Percentiles rank a stretch among this genome's conserved stretches.
These are phyloP conservation scores for Andrena bucephala DNA, from an alignment of 2,888 invertebrate species.

Conservation along the genomic window DNA sequence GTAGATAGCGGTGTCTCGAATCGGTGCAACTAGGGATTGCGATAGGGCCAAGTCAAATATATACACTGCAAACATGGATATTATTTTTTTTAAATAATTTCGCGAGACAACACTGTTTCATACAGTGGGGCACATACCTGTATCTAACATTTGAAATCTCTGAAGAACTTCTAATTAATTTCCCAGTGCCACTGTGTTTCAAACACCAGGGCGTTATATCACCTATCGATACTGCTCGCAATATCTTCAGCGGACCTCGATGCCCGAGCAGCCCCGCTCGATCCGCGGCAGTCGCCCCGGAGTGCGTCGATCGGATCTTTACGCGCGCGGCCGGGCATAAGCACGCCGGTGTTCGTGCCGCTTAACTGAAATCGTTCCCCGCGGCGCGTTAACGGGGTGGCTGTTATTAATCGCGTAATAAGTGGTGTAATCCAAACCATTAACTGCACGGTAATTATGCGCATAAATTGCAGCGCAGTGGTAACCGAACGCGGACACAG, in stretches of 20 bases:
- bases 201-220: neutral
- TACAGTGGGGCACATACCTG: too few relatives aligned
- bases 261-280: neutral
- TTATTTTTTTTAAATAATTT: neutral
- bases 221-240: neutral
- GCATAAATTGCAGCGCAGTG: conserved; percentile 48
- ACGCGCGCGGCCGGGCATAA: neutral
- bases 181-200: too few relatives aligned
- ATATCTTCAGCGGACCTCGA: neutral
- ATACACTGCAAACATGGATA: neutral
- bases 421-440: conserved; percentile 56
- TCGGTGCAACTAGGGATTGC: neutral
- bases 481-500: conserved; percentile 23
- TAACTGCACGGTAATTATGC: conserved; percentile 52
- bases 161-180: too few relatives aligned
- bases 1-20: neutral
- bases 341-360: neutral
- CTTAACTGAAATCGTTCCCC: conserved; percentile 25
- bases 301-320: neutral
- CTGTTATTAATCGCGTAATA: conserved; percentile 55
- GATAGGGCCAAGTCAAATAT: neutral
- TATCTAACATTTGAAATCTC: too few relatives aligned
- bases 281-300: conserved; percentile 2
- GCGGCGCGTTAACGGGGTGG: conserved; percentile 36
- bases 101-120: too few relatives aligned